Evolutionary conservation across 2,888 invertebrate genomes (phyloP).

Genomic region (Rhimphoctona megacephalus): DNA sequence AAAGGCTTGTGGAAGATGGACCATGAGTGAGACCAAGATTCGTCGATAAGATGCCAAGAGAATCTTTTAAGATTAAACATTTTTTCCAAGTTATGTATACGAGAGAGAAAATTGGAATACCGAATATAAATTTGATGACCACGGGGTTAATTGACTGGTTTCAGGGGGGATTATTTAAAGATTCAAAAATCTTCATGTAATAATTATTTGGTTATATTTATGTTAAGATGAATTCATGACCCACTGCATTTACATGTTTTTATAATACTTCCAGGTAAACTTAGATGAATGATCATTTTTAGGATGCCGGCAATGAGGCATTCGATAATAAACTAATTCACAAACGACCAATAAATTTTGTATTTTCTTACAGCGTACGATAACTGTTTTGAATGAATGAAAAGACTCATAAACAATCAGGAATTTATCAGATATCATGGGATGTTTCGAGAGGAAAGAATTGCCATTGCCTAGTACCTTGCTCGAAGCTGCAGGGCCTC

Average conservation of each 20-base stretch:
- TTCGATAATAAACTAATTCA: too few species aligned
- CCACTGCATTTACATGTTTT: background rate
- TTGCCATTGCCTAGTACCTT: constrained; percentile 1
- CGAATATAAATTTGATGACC: constrained; percentile 66
- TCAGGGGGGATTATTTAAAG: background rate
- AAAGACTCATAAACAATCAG: background rate
- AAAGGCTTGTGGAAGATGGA: constrained; percentile 39
- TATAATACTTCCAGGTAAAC: background rate
- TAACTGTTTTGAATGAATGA: background rate
- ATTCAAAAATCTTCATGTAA: background rate
- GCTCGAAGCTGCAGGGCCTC: constrained; percentile 31
- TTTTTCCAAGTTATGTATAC: background rate
- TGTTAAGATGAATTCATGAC: background rate
- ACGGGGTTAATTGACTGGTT: constrained; percentile 70
- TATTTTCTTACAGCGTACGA: background rate
- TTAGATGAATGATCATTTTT: background rate
- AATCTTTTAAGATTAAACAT: constrained; percentile 24
- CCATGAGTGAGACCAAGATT: constrained; percentile 27
- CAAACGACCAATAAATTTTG: background rate
- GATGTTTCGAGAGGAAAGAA: constrained; percentile 66
- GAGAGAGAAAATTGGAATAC: background rate
- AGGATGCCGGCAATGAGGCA: background rate
- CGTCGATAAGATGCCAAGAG: constrained; percentile 31
- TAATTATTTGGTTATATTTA: background rate
- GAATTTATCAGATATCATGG: constrained; percentile 17